Base-by-base conservation (phyloP, 2,888 invertebrate species). In the Thereva unica region DNA sequence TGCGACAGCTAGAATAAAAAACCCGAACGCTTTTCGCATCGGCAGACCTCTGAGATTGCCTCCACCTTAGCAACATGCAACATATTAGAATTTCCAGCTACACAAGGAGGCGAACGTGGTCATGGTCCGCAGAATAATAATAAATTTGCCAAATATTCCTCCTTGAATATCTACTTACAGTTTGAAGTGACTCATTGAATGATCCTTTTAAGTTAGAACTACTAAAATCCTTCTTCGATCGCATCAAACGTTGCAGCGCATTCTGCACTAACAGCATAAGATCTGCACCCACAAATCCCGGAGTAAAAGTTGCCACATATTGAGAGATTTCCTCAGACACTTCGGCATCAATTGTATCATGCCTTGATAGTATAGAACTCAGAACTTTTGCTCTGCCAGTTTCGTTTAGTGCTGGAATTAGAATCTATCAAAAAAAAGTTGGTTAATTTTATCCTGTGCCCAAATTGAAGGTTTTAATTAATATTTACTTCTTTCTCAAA, bases 221-320 rank as follows among this genome's bases (percentile, higher is more conserved):
- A 23, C 8, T n/a, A 7, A 56, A 35, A 7, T 44, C 12, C 5
- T 7, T 41, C n/a, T n/a, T 10, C 4, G 42, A 42, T 42, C 9
- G 42, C 0, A 77, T 42, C 10, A 75, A 42, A 5, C 72, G 57
- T 55, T 78, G 75, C n/a, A 73, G 71, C 9, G 79, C 73, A 52
- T 78, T 76, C 9, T 82, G 78, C 56, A 83, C 77, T 8, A 87
- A 73, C 5, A 83, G 75, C 0, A 77, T 76, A 34, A 87, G 73
- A 77, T 87, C 87, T 3, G 84, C 83, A 4, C 83, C 81, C 5
- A 85, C 84, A 77, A 82, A 87, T 12, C 87, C 87, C 41, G 84
- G 84, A 0, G 86, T 86, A 67, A 82, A 77, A 42, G 76, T 75
- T 1, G 84, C 83, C 4, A 85, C 63, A 3, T 69, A 66, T 50